These are phyloP conservation scores for Sapajus apella DNA, from an alignment of 2,113 vertebrate genomes.

Conservation along the genomic window DNA sequence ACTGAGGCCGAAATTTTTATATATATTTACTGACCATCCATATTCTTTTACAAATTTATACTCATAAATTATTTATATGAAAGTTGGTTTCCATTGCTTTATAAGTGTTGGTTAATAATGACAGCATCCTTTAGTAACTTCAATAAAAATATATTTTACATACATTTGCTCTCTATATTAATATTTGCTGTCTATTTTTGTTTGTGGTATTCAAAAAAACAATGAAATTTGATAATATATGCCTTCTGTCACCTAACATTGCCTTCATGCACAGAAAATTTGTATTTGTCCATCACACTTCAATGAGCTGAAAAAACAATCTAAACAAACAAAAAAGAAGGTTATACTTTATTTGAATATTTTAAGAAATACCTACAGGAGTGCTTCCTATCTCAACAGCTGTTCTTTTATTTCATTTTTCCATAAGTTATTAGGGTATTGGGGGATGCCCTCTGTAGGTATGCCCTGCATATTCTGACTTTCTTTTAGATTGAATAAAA, in stretches of 20 bases:
- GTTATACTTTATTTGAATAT: too few species aligned
- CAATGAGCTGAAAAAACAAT: not conserved
- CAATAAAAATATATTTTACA: not conserved
- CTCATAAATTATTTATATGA: not conserved
- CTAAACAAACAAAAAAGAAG: not conserved
- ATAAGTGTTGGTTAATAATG: not conserved
- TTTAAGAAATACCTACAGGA: too few species aligned
- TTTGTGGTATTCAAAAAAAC: not conserved
- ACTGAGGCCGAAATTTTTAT: not conserved
- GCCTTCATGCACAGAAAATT: not conserved
- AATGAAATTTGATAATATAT: not conserved
- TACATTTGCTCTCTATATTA: not conserved
- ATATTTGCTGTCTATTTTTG: not conserved
- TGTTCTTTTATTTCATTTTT: too few species aligned
- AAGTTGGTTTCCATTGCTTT: not conserved
- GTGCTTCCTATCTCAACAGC: too few species aligned
- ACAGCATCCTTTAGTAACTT: not conserved
- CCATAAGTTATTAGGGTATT: too few species aligned
- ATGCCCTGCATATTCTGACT: too few species aligned
- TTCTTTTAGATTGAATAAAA: too few species aligned
- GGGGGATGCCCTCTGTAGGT: too few species aligned
- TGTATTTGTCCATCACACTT: not conserved
- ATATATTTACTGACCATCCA: not conserved
- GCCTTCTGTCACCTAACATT: not conserved
- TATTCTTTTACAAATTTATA: not conserved